Percentiles rank a stretch among this genome's conserved stretches.
Evolutionary conservation across 1,140 invertebrate species (phyloP).

Genomic region (Drosophila nikananu): DNA sequence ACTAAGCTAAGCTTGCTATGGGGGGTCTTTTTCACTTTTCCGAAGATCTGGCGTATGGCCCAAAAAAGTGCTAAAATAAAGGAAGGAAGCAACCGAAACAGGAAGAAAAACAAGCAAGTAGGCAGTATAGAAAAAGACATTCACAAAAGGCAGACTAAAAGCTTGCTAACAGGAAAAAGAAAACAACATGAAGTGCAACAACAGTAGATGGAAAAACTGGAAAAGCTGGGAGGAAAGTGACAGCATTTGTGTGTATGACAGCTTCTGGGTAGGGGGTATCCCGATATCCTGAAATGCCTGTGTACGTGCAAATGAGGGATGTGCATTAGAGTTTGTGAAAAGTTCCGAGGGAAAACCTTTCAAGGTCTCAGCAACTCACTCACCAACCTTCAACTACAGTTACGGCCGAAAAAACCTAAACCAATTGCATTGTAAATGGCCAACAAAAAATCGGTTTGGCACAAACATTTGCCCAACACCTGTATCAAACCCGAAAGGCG

Average conservation of each 20-base stretch:
- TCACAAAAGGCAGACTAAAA: constrained; percentile 62
- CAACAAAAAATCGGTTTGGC: neutral
- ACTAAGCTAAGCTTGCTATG: constrained; percentile 37
- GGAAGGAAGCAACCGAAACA: constrained; percentile 30
- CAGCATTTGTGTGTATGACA: constrained; percentile 33
- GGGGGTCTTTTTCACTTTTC: constrained; percentile 14
- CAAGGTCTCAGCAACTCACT: constrained; percentile 4
- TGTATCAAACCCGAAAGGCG: neutral
- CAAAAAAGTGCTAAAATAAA: constrained; percentile 23
- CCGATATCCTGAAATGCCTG: neutral
- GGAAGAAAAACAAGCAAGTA: constrained; percentile 23
- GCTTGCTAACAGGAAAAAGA: constrained; percentile 45
- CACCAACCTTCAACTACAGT: constrained; percentile 11
- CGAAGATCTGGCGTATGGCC: constrained; percentile 19
- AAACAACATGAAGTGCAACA: constrained; percentile 2
- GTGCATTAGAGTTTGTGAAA: constrained; percentile 19
- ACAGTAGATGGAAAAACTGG: constrained; percentile 19
- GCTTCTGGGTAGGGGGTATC: neutral
- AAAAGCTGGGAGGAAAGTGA: constrained; percentile 18
- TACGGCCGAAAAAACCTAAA: neutral
- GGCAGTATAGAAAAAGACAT: constrained; percentile 35
- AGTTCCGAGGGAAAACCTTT: constrained; percentile 22
- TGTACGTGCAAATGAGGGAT: constrained; percentile 37
- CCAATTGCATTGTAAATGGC: neutral
- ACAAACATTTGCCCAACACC: constrained; percentile 11